phyloP scores from a whole-genome alignment of 1,140 invertebrate species.

The Trichoplusia ni region DNA sequence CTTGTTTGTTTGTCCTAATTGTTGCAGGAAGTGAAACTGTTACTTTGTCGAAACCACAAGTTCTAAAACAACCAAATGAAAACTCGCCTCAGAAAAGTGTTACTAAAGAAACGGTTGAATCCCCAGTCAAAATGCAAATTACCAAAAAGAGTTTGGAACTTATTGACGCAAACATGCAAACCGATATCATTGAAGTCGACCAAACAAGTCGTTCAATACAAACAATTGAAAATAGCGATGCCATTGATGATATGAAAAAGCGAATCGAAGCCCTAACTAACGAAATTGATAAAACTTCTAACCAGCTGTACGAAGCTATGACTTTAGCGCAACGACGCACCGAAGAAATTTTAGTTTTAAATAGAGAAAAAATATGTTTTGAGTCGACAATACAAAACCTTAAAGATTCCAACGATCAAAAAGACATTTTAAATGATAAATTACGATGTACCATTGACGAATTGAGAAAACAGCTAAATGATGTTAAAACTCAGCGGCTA shows the following conservation, averaged over 20 bases:
- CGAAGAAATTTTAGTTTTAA: slow-evolving; percentile 50
- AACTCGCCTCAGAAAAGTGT: not conserved
- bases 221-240: slow-evolving; percentile 50
- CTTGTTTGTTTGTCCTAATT: slow-evolving; percentile 33
- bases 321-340: slow-evolving; percentile 41
- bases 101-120: slow-evolving; percentile 28
- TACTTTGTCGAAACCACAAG: slow-evolving; percentile 54
- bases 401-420: slow-evolving; percentile 49
- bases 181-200: slow-evolving; percentile 25
- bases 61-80: slow-evolving; percentile 35
- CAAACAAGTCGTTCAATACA: slow-evolving; percentile 48
- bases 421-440: slow-evolving; percentile 51
- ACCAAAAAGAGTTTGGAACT: slow-evolving; percentile 19
- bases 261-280: slow-evolving; percentile 44
- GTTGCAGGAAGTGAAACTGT: slow-evolving; percentile 61
- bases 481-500: slow-evolving; percentile 46
- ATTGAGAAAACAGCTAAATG: slow-evolving; percentile 53
- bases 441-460: slow-evolving; percentile 46
- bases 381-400: slow-evolving; percentile 52
- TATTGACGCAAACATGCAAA: slow-evolving; percentile 50
- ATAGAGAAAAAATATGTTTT: slow-evolving; percentile 50
- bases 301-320: slow-evolving; percentile 49
- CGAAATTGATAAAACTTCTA: slow-evolving; percentile 44
- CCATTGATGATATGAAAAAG: slow-evolving; percentile 38
- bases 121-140: slow-evolving; percentile 30